A percentile compares a stretch with the other conserved stretches of the same genome.
Evolutionary conservation across 1,140 invertebrate genomes (phyloP).

Genomic region (Diuraphis noxia): DNA sequence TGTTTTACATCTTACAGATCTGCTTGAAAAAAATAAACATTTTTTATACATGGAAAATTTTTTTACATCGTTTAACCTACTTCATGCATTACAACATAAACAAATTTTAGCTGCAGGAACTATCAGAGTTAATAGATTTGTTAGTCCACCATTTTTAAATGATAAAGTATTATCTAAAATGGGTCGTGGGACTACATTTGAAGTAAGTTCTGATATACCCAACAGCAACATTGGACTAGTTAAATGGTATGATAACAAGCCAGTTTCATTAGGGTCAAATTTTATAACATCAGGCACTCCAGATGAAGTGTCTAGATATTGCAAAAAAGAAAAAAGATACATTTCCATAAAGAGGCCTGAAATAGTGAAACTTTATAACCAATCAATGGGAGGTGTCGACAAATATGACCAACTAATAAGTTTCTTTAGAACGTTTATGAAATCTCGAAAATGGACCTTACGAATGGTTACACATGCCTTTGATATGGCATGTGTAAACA

Average conservation of each 20-base stretch:
- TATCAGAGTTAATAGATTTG: neutral
- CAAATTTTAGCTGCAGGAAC: neutral
- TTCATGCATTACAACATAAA: neutral
- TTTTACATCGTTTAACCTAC: neutral
- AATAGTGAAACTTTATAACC: too few species aligned
- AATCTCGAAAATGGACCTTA: too few species aligned
- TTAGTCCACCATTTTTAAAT: neutral
- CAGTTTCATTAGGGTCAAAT: neutral
- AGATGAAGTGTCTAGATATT: neutral
- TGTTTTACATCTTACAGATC: neutral
- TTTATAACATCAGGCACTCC: neutral
- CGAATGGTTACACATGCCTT: too few species aligned
- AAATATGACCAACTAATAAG: too few species aligned
- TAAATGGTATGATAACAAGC: conserved; percentile 23
- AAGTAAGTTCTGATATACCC: neutral
- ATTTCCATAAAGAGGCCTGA: too few species aligned
- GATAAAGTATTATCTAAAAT: neutral
- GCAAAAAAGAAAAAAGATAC: neutral
- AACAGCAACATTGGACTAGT: neutral
- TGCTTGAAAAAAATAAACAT: neutral
- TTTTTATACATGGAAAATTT: conserved; percentile 11
- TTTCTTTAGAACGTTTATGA: too few species aligned
- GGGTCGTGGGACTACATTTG: conserved; percentile 4
- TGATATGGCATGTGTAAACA: neutral
- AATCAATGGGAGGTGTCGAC: too few species aligned